A percentile compares a stretch with the other conserved stretches of the same genome.
These are phyloP conservation scores for Myotis davidii DNA, from an alignment of 2,113 vertebrate genomes.

Conservation along the genomic window DNA sequence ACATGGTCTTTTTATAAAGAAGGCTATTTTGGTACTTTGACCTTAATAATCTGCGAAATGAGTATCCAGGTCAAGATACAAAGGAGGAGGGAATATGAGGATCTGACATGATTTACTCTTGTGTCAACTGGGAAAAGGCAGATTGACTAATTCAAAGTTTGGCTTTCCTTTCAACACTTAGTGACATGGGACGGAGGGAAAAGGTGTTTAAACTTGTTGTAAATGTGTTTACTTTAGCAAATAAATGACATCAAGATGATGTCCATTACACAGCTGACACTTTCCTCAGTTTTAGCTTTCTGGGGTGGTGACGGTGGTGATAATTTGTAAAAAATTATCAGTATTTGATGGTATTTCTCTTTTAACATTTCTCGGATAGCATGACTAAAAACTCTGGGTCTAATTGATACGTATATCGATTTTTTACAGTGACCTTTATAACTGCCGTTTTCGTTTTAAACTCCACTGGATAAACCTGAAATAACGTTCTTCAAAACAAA, in stretches of 20 bases:
- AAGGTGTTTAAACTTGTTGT: slow-evolving; percentile 76
- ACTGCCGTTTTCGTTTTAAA: slow-evolving; percentile 19
- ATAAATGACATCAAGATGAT: slow-evolving; percentile 64
- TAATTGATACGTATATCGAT: neutral
- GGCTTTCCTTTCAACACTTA: slow-evolving; percentile 75
- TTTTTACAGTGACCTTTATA: neutral
- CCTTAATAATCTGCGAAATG: slow-evolving; percentile 85
- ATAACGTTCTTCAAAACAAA: slow-evolving; percentile 1
- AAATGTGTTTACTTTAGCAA: slow-evolving; percentile 78
- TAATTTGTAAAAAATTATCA: slow-evolving; percentile 59
- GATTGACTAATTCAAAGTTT: slow-evolving; percentile 64
- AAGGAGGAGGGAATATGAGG: slow-evolving; percentile 63
- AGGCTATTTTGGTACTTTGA: slow-evolving; percentile 81
- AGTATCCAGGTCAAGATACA: slow-evolving; percentile 79
- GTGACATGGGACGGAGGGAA: slow-evolving; percentile 64
- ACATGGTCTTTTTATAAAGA: slow-evolving; percentile 80
- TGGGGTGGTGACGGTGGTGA: neutral
- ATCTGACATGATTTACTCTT: slow-evolving; percentile 79
- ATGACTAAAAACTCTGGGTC: neutral
- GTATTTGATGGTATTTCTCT: neutral
- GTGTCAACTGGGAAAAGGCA: slow-evolving; percentile 50
- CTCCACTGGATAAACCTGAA: neutral
- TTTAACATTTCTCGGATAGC: slow-evolving; percentile 29
- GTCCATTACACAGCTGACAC: slow-evolving; percentile 47
- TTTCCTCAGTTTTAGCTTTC: slow-evolving; percentile 62